Percentiles rank a stretch among this genome's conserved stretches.
These are phyloP conservation scores for Varecia variegata DNA, from an alignment of 2,797 vertebrate species.

Conservation along the genomic window DNA sequence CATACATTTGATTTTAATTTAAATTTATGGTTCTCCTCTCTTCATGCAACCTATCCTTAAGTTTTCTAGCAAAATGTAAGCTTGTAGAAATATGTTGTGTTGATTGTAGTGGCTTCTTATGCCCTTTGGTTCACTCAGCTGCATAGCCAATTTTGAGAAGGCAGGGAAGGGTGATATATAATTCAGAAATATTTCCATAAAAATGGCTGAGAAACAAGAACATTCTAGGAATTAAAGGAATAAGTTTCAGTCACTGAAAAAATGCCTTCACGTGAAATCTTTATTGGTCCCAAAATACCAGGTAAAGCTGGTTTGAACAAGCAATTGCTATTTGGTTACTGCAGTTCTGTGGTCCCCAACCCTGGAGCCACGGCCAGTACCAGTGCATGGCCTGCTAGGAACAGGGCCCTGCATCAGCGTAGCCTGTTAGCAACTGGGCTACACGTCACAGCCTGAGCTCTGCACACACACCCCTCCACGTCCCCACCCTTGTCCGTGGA, in stretches of 20 bases:
- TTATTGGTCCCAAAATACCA: not conserved
- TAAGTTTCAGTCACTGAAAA: constrained; percentile 39
- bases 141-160: constrained; percentile 60
- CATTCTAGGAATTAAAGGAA: constrained; percentile 48
- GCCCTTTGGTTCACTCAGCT: constrained; percentile 28
- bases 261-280: not conserved
- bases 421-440: too few relatives aligned
- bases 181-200: constrained; percentile 59
- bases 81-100: not conserved
- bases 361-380: too few relatives aligned
- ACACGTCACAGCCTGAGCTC: too few relatives aligned
- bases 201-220: constrained; percentile 54
- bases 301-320: constrained; percentile 25
- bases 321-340: not conserved
- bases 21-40: not conserved
- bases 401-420: too few relatives aligned
- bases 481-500: too few relatives aligned
- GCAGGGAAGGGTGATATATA: constrained; percentile 31
- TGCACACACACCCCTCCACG: too few relatives aligned
- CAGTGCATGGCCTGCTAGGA: too few relatives aligned
- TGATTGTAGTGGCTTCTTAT: not conserved
- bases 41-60: not conserved
- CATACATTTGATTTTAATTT: constrained; percentile 28
- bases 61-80: not conserved
- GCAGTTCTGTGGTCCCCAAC: not conserved